These are phyloP conservation scores for Rhaphigaster nebulosa DNA, from an alignment of 2,888 invertebrate species.

Conservation along the genomic window DNA sequence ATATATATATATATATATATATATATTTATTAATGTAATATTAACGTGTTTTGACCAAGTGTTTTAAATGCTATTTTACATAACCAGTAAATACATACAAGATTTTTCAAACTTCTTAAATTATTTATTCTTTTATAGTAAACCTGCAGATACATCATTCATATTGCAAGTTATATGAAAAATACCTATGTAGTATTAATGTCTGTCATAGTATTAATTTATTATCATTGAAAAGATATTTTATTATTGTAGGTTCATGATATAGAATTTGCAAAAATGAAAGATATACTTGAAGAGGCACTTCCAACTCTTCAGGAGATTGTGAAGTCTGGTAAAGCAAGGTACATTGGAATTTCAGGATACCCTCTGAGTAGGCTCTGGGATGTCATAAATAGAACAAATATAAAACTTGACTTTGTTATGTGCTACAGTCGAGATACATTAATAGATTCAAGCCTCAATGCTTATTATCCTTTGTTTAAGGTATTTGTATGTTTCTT, in stretches of 20 bases:
- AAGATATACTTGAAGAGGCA: conserved; percentile 83
- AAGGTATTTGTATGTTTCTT: conserved; percentile 72
- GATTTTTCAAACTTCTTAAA: too few relatives aligned
- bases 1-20: too few relatives aligned
- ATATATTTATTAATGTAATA: too few relatives aligned
- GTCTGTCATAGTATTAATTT: too few relatives aligned
- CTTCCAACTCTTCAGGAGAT: conserved; percentile 84
- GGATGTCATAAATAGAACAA: conserved; percentile 78
- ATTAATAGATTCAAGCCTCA: conserved; percentile 83
- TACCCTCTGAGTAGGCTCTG: conserved; percentile 85
- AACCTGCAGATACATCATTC: too few relatives aligned
- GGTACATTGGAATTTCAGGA: conserved; percentile 87
- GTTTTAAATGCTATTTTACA: too few relatives aligned
- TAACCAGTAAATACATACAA: too few relatives aligned
- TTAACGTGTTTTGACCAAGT: too few relatives aligned
- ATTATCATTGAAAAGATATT: background rate
- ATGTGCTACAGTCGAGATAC: conserved; percentile 86
- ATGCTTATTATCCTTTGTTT: conserved; percentile 81
- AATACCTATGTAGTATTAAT: too few relatives aligned
- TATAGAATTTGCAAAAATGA: conserved; percentile 85
- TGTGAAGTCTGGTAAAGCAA: conserved; percentile 73
- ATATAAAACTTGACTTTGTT: conserved; percentile 78
- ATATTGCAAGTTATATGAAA: too few relatives aligned
- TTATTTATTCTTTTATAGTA: too few relatives aligned
- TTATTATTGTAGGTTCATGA: conserved; percentile 84